A percentile compares a stretch with the other conserved stretches of the same genome.
phyloP scores from a whole-genome alignment of 1,140 invertebrate species.

The Nasonia longicornis region DNA sequence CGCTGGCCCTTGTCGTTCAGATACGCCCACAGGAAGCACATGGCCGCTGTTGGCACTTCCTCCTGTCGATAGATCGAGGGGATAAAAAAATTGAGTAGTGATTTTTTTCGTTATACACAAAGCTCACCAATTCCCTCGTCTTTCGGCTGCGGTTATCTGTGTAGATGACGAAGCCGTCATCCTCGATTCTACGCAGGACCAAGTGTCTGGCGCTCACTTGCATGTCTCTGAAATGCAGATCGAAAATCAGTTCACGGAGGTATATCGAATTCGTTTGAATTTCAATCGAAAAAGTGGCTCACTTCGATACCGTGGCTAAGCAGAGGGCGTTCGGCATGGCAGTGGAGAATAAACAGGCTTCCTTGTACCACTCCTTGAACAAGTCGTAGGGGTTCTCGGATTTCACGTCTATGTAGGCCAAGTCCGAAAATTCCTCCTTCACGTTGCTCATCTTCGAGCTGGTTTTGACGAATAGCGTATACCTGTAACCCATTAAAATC shows the following conservation, averaged over 20 bases:
- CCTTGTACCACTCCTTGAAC: slow-evolving; percentile 65
- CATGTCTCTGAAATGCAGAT: slow-evolving; percentile 58
- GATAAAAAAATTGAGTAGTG: neutral
- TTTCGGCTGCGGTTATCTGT: slow-evolving; percentile 69
- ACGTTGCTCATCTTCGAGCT: slow-evolving; percentile 19
- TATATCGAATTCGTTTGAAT: too few species aligned
- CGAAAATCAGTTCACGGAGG: neutral
- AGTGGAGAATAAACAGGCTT: slow-evolving; percentile 55
- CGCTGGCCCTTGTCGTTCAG: slow-evolving; percentile 58
- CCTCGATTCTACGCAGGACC: slow-evolving; percentile 65
- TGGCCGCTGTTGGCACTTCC: slow-evolving; percentile 65
- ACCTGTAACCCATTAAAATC: too few species aligned
- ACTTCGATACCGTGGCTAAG: slow-evolving; percentile 67
- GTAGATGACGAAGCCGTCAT: slow-evolving; percentile 69
- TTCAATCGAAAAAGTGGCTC: neutral
- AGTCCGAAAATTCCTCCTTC: slow-evolving; percentile 50
- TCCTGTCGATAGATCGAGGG: slow-evolving; percentile 54
- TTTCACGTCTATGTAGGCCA: slow-evolving; percentile 58
- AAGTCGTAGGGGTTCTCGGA: slow-evolving; percentile 65
- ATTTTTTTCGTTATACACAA: neutral
- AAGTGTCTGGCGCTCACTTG: slow-evolving; percentile 66
- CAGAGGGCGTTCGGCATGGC: slow-evolving; percentile 61
- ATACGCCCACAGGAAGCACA: slow-evolving; percentile 69
- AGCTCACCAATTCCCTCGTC: slow-evolving; percentile 66
- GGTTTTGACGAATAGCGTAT: too few species aligned